Percentiles rank a stretch among this genome's conserved stretches.
These are phyloP conservation scores for Leptogaster cylindrica DNA, from an alignment of 2,888 invertebrate species.

Conservation along the genomic window DNA sequence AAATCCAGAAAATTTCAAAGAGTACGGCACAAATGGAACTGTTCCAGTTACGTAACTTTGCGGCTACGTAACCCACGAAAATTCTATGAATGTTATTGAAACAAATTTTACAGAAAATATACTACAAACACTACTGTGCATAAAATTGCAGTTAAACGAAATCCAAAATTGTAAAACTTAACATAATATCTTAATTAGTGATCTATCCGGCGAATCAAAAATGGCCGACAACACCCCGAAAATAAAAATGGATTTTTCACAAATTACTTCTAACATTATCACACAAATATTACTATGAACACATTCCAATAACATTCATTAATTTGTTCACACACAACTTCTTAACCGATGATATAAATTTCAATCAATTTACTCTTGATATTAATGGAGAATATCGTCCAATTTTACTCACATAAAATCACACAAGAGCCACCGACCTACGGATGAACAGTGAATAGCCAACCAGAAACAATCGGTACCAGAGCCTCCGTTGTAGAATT, in stretches of 20 bases:
- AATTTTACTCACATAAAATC: conserved; percentile 40
- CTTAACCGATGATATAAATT: conserved; percentile 4
- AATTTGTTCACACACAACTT: neutral
- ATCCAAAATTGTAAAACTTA: neutral
- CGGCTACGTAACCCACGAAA: conserved; percentile 44
- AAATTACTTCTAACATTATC: neutral
- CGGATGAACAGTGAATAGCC: conserved; percentile 46
- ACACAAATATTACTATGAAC: conserved; percentile 26
- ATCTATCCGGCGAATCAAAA: neutral
- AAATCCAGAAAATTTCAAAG: conserved; percentile 4
- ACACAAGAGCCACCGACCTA: conserved; percentile 46
- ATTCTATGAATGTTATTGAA: conserved; percentile 28
- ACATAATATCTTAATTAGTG: no score
- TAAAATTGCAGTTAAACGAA: neutral
- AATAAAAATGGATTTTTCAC: conserved; percentile 18
- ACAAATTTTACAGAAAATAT: no score
- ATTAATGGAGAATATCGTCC: conserved; percentile 3
- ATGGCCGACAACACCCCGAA: conserved; percentile 39
- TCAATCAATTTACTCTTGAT: conserved; percentile 12
- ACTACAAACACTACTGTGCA: no score
- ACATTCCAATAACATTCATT: conserved; percentile 26
- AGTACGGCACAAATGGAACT: neutral
- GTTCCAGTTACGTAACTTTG: conserved; percentile 46
- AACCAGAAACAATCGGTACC: no score
- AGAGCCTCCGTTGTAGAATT: no score